phyloP scores from a whole-genome alignment of 2,113 vertebrate species.

The Entelurus aequoreus region DNA sequence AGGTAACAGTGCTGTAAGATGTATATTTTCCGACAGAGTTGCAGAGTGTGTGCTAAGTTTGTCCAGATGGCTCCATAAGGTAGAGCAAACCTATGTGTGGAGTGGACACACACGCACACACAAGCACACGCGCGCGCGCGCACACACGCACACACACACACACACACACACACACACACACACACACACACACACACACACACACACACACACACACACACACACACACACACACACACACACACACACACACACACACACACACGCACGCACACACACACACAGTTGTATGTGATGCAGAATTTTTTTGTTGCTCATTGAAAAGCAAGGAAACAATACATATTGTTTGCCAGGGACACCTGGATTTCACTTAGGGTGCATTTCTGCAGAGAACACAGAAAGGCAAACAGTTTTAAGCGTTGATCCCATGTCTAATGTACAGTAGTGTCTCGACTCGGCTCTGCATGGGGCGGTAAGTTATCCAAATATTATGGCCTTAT shows the following conservation, averaged over 20 bases:
- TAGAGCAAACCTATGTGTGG: slow-evolving; percentile 18
- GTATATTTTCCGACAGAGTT: slow-evolving; percentile 52
- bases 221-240: not conserved
- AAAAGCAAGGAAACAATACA: slow-evolving; percentile 22
- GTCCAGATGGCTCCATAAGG: slow-evolving; percentile 35
- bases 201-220: slow-evolving; percentile 1
- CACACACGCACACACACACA: slow-evolving; percentile 2
- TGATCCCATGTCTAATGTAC: not conserved
- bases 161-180: slow-evolving; percentile 1
- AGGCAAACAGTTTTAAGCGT: too few relatives aligned
- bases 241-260: not conserved
- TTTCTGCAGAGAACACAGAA: slow-evolving; percentile 21
- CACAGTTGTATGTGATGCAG: slow-evolving; percentile 11
- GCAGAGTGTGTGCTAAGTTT: slow-evolving; percentile 34
- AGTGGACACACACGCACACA: not conserved
- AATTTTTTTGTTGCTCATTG: slow-evolving; percentile 35
- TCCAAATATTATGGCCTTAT: too few relatives aligned
- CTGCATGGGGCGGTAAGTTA: too few relatives aligned
- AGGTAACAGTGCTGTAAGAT: slow-evolving; percentile 61
- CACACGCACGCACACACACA: not conserved
- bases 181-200: slow-evolving; percentile 2
- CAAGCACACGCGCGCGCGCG: not conserved
- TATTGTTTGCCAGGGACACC: slow-evolving; percentile 6
- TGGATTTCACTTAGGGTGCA: slow-evolving; percentile 41
- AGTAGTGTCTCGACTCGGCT: too few relatives aligned